These are phyloP conservation scores for Bellardia bayeri DNA, from an alignment of 2,888 invertebrate genomes.

Conservation along the genomic window DNA sequence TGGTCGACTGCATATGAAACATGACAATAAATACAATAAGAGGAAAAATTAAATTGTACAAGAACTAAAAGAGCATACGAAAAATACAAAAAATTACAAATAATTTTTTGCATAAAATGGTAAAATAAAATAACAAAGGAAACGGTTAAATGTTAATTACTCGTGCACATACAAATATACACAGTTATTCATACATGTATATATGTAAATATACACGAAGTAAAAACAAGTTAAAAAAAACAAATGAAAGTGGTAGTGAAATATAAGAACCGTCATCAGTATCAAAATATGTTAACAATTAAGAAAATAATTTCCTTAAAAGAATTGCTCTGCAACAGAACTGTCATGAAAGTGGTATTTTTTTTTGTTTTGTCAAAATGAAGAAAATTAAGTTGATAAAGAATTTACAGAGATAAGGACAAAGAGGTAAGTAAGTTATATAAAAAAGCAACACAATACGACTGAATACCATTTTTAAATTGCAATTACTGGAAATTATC, in stretches of 20 bases:
- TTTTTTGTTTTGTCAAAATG: too few relatives aligned
- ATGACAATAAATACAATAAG: constrained; percentile 51
- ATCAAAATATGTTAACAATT: constrained; percentile 36
- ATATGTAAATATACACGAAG: background rate
- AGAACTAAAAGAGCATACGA: constrained; percentile 15
- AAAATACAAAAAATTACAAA: constrained; percentile 16
- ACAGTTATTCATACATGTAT: background rate
- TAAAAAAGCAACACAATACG: too few relatives aligned
- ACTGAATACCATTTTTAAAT: too few relatives aligned
- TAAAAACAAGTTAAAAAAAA: too few relatives aligned
- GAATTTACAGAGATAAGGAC: too few relatives aligned
- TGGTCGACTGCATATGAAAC: constrained; percentile 64
- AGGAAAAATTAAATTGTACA: constrained; percentile 60
- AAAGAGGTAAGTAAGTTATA: too few relatives aligned
- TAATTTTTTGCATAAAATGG: constrained; percentile 26
- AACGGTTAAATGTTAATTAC: constrained; percentile 70
- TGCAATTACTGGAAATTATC: too few relatives aligned
- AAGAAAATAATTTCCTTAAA: constrained; percentile 36
- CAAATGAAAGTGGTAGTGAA: constrained; percentile 5
- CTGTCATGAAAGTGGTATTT: background rate
- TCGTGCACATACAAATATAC: background rate
- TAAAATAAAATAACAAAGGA: constrained; percentile 61
- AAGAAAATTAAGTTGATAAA: too few relatives aligned
- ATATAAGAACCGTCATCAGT: background rate
- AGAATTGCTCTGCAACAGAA: background rate